Evolutionary conservation across 2,113 vertebrate species (phyloP).

Genomic region (Chiloscyllium plagiosum): DNA sequence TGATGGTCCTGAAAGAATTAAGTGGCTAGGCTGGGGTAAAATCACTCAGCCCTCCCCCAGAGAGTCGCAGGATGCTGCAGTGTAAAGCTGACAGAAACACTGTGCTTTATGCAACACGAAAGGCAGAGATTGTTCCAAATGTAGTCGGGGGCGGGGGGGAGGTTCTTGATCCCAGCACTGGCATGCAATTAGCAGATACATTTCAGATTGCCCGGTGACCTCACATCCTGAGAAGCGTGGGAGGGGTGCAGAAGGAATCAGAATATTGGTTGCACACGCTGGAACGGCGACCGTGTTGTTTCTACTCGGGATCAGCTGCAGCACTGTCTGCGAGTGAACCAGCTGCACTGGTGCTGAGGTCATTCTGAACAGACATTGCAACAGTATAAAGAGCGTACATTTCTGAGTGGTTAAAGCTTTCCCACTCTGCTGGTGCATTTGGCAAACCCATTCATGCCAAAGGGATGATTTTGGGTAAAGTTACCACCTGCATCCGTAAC

Average conservation of each 20-base stretch:
- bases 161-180: neutral
- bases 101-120: neutral
- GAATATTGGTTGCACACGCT: neutral
- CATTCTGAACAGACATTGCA: neutral
- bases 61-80: too few species aligned
- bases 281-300: neutral
- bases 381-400: neutral
- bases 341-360: neutral
- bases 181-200: too few species aligned
- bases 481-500: neutral
- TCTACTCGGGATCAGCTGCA: neutral
- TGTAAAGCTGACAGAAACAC: too few species aligned
- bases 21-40: neutral
- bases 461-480: neutral
- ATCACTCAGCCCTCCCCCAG: too few species aligned
- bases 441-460: neutral
- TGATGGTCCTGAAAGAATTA: neutral
- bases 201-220: too few species aligned
- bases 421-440: neutral
- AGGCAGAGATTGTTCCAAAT: neutral
- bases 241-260: neutral
- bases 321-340: neutral
- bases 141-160: neutral
- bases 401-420: neutral
- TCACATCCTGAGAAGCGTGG: neutral